Evolutionary conservation across 2,888 invertebrate genomes (phyloP).

Genomic region (Brachylomia viminalis): DNA sequence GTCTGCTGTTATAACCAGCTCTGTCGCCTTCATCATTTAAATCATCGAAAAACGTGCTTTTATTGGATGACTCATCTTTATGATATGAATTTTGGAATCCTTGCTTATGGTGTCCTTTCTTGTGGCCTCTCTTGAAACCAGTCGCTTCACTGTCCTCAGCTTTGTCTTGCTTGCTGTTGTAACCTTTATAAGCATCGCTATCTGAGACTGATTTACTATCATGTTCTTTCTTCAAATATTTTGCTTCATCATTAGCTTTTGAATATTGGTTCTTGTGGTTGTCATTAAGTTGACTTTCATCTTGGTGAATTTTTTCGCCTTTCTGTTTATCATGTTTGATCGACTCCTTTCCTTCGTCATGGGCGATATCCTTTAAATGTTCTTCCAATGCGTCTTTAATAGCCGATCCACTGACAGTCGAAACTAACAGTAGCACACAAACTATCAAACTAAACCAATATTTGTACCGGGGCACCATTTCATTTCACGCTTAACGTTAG

Average conservation of each 20-base stretch:
- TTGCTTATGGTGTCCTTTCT: conserved; percentile 93
- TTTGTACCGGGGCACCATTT: conserved; percentile 81
- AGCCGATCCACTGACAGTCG: conserved; percentile 78
- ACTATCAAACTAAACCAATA: conserved; percentile 71
- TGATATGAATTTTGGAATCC: conserved; percentile 93
- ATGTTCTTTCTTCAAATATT: conserved; percentile 87
- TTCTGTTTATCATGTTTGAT: conserved; percentile 86
- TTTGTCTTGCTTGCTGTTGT: conserved; percentile 84
- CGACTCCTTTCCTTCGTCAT: conserved; percentile 84
- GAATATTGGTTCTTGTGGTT: conserved; percentile 85
- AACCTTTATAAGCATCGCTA: conserved; percentile 85
- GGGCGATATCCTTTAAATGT: conserved; percentile 86
- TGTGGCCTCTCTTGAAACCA: conserved; percentile 89
- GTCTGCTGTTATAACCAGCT: conserved; percentile 84
- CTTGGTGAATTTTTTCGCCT: conserved; percentile 86
- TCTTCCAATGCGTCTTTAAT: conserved; percentile 87
- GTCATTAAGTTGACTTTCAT: conserved; percentile 84
- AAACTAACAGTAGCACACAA: conserved; percentile 77
- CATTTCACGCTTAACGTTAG: conserved; percentile 73
- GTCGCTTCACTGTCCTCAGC: conserved; percentile 84
- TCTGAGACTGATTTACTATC: conserved; percentile 85
- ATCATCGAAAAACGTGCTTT: conserved; percentile 93
- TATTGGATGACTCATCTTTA: conserved; percentile 93
- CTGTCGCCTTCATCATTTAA: conserved; percentile 88
- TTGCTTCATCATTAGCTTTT: conserved; percentile 86